Percentiles rank a stretch among this genome's conserved stretches.
phyloP scores from a whole-genome alignment of 2,888 invertebrate genomes.

The Leucoptera coffeella region DNA sequence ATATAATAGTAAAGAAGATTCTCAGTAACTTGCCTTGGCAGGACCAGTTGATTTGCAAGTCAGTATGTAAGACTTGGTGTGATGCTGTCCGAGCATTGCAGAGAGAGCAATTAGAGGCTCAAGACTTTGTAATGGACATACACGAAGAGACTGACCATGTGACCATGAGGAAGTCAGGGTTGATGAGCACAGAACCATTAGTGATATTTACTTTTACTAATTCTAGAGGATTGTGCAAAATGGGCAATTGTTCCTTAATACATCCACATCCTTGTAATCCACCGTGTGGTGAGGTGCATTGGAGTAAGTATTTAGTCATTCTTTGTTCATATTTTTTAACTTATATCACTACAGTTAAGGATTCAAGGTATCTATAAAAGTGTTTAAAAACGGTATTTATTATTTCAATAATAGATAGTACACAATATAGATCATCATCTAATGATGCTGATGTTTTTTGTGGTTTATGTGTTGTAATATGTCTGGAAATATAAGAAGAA shows the following conservation, averaged over 20 bases:
- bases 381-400: too few relatives aligned
- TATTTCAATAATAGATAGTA: too few relatives aligned
- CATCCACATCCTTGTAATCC: conserved; percentile 18
- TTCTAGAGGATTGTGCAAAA: conserved; percentile 13
- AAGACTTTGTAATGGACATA: conserved; percentile 20
- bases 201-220: conserved; percentile 27
- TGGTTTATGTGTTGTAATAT: too few relatives aligned
- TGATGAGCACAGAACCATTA: conserved; percentile 23
- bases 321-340: too few relatives aligned
- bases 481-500: too few relatives aligned
- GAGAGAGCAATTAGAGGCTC: conserved; percentile 20
- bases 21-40: conserved; percentile 32
- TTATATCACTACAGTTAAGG: too few relatives aligned
- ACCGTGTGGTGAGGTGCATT: conserved; percentile 25
- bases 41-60: conserved; percentile 26
- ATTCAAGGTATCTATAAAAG: too few relatives aligned
- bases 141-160: conserved; percentile 9
- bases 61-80: conserved; percentile 31
- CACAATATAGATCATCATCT: too few relatives aligned
- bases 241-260: conserved; percentile 17
- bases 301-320: conserved; percentile 35
- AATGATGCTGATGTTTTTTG: too few relatives aligned
- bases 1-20: conserved; percentile 36
- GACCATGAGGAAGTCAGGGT: conserved; percentile 17
- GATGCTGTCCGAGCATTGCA: conserved; percentile 22